Evolutionary conservation across 2,113 vertebrate genomes (phyloP).

Genomic region (Stegostoma tigrinum): DNA sequence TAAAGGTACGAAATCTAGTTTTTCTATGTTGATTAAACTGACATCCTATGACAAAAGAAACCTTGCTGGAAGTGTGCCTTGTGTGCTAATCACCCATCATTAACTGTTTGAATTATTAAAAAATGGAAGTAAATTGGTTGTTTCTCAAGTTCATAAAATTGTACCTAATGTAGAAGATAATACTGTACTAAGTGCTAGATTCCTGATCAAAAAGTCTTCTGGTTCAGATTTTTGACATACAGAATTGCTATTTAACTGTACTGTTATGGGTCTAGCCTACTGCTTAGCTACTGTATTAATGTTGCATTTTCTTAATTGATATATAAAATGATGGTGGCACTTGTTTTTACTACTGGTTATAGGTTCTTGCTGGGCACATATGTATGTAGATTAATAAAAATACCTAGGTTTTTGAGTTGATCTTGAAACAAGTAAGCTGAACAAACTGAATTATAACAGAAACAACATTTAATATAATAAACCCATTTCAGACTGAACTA

Average conservation of each 20-base stretch:
- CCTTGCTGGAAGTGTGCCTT: constrained; percentile 63
- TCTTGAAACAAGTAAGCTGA: constrained; percentile 19
- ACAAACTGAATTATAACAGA: constrained; percentile 15
- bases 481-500: background rate
- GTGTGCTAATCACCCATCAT: constrained; percentile 59
- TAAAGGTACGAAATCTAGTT: constrained; percentile 57
- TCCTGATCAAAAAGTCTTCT: background rate
- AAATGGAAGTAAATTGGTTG: constrained; percentile 35
- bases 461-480: constrained; percentile 31
- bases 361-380: background rate
- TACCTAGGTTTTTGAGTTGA: background rate
- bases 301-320: constrained; percentile 6
- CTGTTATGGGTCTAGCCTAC: background rate
- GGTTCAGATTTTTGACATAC: background rate
- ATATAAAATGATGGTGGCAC: constrained; percentile 13
- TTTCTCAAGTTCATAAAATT: constrained; percentile 37
- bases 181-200: background rate
- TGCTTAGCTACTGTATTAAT: constrained; percentile 6
- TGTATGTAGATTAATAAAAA: background rate
- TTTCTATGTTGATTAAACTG: constrained; percentile 60
- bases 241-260: background rate
- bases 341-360: constrained; percentile 5
- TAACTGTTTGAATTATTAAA: constrained; percentile 61
- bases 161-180: constrained; percentile 42
- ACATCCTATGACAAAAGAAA: constrained; percentile 48